Conservation (phyloP, 2,113 vertebrate genomes). For the Cercocebus atys region DNA sequence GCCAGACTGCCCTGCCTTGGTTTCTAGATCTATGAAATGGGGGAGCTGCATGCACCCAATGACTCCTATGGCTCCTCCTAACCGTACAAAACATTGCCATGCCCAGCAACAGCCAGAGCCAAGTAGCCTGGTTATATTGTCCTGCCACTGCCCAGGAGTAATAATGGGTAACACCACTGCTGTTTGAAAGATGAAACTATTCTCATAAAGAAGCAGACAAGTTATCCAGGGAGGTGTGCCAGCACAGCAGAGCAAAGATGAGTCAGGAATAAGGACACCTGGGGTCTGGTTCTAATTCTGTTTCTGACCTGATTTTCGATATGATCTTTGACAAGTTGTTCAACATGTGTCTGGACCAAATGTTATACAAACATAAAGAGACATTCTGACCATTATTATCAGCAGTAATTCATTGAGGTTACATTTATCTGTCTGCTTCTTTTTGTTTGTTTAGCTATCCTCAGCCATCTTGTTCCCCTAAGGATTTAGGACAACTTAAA, state of each 20-base stretch:
- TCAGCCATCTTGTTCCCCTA: background rate
- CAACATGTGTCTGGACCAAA: background rate
- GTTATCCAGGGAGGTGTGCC: background rate
- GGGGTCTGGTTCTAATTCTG: background rate
- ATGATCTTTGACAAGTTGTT: background rate
- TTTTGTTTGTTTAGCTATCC: background rate
- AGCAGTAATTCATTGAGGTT: background rate
- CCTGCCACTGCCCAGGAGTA: background rate
- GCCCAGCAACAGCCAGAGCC: background rate
- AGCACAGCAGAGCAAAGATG: background rate
- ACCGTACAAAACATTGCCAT: accelerated
- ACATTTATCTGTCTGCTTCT: background rate
- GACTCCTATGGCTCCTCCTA: background rate
- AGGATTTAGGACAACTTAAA: background rate
- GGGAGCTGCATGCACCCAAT: too few species aligned
- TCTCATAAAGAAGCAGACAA: background rate
- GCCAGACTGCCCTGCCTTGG: background rate
- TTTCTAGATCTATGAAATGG: background rate
- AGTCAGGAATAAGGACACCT: background rate
- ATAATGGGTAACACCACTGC: background rate
- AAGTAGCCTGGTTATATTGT: accelerated
- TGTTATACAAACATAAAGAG: background rate
- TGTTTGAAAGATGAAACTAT: background rate
- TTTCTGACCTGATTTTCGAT: background rate
- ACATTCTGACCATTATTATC: background rate